phyloP scores from a whole-genome alignment of 2,888 invertebrate species.

The Balanococcus diminutus region DNA sequence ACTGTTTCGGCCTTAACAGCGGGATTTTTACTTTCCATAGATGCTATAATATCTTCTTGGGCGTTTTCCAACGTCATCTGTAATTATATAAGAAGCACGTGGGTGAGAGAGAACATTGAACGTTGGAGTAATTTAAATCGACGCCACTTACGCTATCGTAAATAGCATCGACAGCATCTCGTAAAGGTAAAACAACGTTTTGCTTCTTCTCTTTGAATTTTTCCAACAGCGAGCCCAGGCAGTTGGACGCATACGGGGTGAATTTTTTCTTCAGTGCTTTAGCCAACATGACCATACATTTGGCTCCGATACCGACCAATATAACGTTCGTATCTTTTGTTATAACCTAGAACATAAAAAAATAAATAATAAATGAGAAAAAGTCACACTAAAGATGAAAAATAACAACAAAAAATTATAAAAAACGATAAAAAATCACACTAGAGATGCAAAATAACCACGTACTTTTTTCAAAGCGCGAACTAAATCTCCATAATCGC shows the following conservation, averaged over 20 bases:
- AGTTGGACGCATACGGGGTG: constrained; percentile 78
- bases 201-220: constrained; percentile 98
- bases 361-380: not conserved
- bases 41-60: constrained; percentile 83
- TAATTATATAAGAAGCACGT: constrained; percentile 57
- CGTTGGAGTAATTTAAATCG: not conserved
- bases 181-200: constrained; percentile 82
- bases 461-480: constrained; percentile 82
- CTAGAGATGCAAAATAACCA: not conserved
- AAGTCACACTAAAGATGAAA: no score
- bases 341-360: constrained; percentile 70
- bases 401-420: not conserved
- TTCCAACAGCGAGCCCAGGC: constrained; percentile 80
- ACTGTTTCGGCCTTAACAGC: constrained; percentile 87
- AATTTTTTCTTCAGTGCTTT: constrained; percentile 86
- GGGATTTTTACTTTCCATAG: constrained; percentile 90
- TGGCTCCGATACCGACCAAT: constrained; percentile 84
- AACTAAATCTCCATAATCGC: constrained; percentile 91
- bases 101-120: not conserved
- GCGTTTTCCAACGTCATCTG: constrained; percentile 83
- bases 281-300: constrained; percentile 82
- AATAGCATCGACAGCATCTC: constrained; percentile 90
- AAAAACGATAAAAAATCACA: not conserved
- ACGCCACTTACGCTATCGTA: constrained; percentile 73
- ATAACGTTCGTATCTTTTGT: constrained; percentile 95